Conservation (phyloP, 1,140 invertebrate species). For the Galleria mellonella region DNA sequence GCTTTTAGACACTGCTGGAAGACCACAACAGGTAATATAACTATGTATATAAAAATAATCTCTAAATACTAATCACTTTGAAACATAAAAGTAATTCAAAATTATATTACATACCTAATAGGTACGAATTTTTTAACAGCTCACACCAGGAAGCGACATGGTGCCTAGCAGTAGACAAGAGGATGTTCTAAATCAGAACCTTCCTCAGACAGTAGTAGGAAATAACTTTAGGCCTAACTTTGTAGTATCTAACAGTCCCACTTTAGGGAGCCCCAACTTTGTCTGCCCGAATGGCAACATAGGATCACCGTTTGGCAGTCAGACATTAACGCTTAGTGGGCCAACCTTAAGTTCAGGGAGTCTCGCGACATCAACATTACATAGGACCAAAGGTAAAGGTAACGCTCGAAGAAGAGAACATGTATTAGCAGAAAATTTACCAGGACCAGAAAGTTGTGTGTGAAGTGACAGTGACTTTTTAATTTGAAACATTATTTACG, state of each 20-base stretch:
- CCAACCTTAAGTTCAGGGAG: conserved; percentile 58
- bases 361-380: conserved; percentile 55
- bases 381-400: conserved; percentile 56
- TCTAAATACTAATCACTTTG: background rate
- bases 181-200: conserved; percentile 56
- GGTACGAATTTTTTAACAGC: conserved; percentile 24
- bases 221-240: conserved; percentile 59
- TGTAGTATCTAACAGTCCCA: conserved; percentile 54
- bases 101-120: no score
- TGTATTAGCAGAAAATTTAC: conserved; percentile 58
- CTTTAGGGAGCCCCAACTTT: conserved; percentile 66
- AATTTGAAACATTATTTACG: conserved; percentile 2
- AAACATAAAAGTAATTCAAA: no score
- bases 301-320: conserved; percentile 54
- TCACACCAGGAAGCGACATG: conserved; percentile 42
- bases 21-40: conserved; percentile 38
- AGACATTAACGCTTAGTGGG: conserved; percentile 45
- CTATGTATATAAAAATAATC: no score
- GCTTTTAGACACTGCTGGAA: conserved; percentile 46
- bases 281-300: conserved; percentile 61
- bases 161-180: conserved; percentile 45
- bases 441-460: conserved; percentile 63
- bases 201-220: conserved; percentile 34
- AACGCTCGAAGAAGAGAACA: conserved; percentile 63
- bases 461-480: conserved; percentile 23